Conservation (phyloP, 2,113 vertebrate genomes). For the Hylia prasina region DNA sequence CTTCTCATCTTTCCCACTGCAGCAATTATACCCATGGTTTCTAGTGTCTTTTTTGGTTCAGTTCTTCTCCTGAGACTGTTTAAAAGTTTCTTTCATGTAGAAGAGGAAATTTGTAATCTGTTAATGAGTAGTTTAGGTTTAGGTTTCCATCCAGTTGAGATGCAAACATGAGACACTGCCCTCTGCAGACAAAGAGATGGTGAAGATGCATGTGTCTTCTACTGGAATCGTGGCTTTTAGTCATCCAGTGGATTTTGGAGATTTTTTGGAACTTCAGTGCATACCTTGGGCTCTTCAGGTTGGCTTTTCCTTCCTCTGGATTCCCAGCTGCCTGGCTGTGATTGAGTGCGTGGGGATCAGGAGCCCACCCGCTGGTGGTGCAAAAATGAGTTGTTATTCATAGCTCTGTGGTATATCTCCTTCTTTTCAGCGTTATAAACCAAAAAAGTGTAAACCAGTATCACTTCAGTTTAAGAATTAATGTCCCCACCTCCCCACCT, state of each 20-base stretch:
- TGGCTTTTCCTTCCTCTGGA: background rate
- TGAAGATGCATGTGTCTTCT: background rate
- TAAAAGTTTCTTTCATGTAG: background rate
- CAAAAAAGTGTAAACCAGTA: background rate
- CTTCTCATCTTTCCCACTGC: background rate
- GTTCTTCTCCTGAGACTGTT: background rate
- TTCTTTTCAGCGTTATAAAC: background rate
- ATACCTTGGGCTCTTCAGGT: background rate
- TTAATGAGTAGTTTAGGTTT: constrained; percentile 29
- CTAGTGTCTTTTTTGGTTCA: background rate
- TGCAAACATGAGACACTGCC: constrained; percentile 25
- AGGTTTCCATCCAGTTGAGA: background rate
- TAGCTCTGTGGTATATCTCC: background rate
- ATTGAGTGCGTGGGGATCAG: accelerated
- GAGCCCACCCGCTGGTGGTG: background rate
- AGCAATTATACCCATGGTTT: background rate
- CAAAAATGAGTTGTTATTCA: background rate
- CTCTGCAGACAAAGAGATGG: constrained; percentile 28
- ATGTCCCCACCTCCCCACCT: background rate
- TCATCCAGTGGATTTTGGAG: background rate
- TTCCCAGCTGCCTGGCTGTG: background rate
- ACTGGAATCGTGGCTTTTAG: background rate
- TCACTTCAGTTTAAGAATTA: background rate
- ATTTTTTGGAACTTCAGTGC: background rate
- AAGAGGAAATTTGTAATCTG: constrained; percentile 3